Evolutionary conservation across 2,113 vertebrate genomes (phyloP).

Genomic region (Lamprotornis superbus): DNA sequence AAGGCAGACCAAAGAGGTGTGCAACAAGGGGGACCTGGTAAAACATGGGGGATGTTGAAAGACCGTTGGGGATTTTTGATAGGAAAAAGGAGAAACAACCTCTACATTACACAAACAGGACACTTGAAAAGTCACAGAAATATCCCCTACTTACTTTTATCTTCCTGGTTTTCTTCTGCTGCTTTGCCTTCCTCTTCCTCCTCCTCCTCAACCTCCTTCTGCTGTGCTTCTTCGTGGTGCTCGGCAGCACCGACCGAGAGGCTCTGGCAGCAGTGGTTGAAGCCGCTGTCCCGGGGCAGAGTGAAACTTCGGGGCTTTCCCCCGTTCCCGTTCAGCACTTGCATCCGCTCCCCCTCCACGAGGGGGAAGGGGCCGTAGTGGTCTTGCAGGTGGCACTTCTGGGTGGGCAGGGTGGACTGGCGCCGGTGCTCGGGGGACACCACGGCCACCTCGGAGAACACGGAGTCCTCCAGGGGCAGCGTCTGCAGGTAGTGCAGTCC

Average conservation of each 20-base stretch:
- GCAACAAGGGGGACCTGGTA: background rate
- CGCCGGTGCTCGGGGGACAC: conserved; percentile 86
- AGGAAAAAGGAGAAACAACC: background rate
- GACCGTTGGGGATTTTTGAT: background rate
- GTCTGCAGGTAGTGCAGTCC: conserved; percentile 97
- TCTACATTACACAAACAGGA: background rate
- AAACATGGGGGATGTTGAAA: background rate
- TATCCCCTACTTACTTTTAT: conserved; percentile 78
- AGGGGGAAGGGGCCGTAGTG: conserved; percentile 92
- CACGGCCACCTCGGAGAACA: conserved; percentile 86
- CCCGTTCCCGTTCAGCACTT: conserved; percentile 79
- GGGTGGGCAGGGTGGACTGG: conserved; percentile 94
- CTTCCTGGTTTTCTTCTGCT: conserved; percentile 72
- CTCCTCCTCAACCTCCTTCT: conserved; percentile 76
- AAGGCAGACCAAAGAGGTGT: background rate
- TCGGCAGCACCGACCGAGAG: conserved; percentile 79
- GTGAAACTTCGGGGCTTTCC: conserved; percentile 95
- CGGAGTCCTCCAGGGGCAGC: conserved; percentile 91
- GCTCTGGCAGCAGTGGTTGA: conserved; percentile 87
- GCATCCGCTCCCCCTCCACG: conserved; percentile 79
- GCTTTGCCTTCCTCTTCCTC: conserved; percentile 78
- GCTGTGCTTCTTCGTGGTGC: conserved; percentile 78
- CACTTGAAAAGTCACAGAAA: conserved; percentile 58
- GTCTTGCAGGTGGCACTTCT: conserved; percentile 91
- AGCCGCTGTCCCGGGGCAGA: conserved; percentile 91